Base-by-base conservation (phyloP, 2,888 invertebrate genomes). In the Scelioninae gen. 2 region DNA sequence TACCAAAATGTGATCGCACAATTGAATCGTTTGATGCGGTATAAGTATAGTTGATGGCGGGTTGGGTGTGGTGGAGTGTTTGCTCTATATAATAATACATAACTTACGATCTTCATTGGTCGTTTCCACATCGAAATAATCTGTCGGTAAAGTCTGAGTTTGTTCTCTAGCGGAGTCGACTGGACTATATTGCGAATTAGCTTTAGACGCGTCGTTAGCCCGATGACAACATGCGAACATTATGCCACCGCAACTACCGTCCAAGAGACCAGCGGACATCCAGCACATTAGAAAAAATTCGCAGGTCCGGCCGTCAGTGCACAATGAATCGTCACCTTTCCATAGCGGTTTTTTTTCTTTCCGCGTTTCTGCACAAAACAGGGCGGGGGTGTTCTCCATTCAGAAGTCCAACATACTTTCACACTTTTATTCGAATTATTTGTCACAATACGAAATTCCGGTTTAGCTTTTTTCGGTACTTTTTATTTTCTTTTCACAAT, bases 231-330 rank as follows among this genome's bases (percentile, higher is more conserved):
- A 96, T 77, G 95, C 95, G 84, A 92, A 93, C 79, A 96, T 89
- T 77, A 96, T 88, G 75, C 93, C 92, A 78, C 92, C 92, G 86
- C 96, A 96, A 76, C 94, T 91, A 77, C 94, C 94, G 82, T 95
- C 95, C 83, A 96, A 89, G 68, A 95, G 89, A 71, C 96, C 96
- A 79, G 95, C 94, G 72, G 93, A 91, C 90, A 96, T 91, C 96
- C 96, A 96, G 88, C 96, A 96, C 87, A 93, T 91, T 83, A 96
- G 90, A 89, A 96, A 95, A 89, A 96, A 95, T 87, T 96, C 95
- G 87, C 96, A 96, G 76, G 92, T 92, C 63, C 94, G 92, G 71
- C 93, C 94, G 81, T 91, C 90, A 43, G 90, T 87, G 84, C 93
- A 93, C 77, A 88, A 87, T 63, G 89, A 88, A 78, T 89, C 89